Evolutionary conservation across 2,888 invertebrate species (phyloP).

Genomic region (Sarcophaga caerulescens): DNA sequence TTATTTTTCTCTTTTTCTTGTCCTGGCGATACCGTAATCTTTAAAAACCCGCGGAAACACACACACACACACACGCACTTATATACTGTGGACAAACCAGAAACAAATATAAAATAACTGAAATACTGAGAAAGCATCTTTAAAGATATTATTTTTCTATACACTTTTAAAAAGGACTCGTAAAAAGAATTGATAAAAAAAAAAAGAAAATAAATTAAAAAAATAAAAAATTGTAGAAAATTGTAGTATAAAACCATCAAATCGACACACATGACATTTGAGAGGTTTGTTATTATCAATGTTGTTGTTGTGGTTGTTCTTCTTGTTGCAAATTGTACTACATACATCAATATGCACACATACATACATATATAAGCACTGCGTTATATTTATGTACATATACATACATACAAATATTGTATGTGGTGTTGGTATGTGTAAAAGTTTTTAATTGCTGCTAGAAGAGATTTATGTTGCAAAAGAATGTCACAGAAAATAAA

Average conservation of each 20-base stretch:
- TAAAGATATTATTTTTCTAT: constrained; percentile 27
- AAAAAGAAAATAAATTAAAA: constrained; percentile 31
- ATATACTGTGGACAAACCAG: not conserved
- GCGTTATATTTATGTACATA: too few relatives aligned
- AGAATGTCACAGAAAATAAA: constrained; percentile 65
- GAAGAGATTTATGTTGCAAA: constrained; percentile 63
- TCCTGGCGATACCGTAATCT: constrained; percentile 32
- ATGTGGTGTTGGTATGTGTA: constrained; percentile 19
- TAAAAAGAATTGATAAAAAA: constrained; percentile 13
- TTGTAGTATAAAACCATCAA: constrained; percentile 50
- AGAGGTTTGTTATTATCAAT: constrained; percentile 42
- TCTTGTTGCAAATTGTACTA: constrained; percentile 14
- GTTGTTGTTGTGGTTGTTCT: constrained; percentile 12
- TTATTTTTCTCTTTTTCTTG: constrained; percentile 37
- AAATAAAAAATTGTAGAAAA: constrained; percentile 20
- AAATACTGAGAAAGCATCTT: not conserved
- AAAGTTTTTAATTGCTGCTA: constrained; percentile 65
- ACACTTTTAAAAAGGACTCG: constrained; percentile 25
- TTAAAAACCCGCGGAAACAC: constrained; percentile 21
- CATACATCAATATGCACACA: not conserved
- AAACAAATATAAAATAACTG: constrained; percentile 2
- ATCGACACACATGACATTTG: constrained; percentile 63
- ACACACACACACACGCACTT: not conserved
- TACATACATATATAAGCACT: not conserved
- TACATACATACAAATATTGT: not conserved